Evolutionary conservation across 2,113 vertebrate species (phyloP).

Genomic region (Recurvirostra avosetta): DNA sequence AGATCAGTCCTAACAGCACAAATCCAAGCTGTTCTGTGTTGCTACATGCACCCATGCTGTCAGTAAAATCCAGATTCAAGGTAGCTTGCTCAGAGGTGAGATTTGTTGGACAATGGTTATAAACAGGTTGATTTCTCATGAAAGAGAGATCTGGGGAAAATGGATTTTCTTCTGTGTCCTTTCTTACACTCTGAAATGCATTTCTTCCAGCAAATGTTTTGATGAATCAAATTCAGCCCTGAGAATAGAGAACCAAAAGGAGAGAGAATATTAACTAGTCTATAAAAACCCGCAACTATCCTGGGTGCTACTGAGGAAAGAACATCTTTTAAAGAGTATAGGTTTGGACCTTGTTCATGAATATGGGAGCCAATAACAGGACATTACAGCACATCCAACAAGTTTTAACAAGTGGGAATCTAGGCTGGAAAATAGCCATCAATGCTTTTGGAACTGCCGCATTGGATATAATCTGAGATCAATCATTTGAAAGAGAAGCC

Average conservation of each 20-base stretch:
- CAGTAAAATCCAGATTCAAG: background rate
- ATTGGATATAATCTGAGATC: background rate
- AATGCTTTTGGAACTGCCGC: background rate
- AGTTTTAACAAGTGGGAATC: background rate
- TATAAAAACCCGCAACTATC: background rate
- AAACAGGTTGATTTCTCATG: background rate
- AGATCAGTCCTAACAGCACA: background rate
- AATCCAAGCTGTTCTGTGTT: background rate
- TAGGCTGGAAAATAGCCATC: background rate
- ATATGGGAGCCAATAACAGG: accelerated
- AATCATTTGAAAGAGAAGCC: background rate
- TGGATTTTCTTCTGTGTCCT: accelerated
- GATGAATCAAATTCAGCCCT: background rate
- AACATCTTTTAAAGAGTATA: background rate
- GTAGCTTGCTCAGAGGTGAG: background rate
- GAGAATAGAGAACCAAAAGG: background rate
- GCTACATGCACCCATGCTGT: accelerated
- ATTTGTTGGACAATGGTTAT: background rate
- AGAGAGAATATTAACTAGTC: background rate
- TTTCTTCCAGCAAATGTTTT: background rate
- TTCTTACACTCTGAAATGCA: background rate
- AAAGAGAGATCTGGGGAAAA: background rate
- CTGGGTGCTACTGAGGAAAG: background rate
- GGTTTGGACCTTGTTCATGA: background rate
- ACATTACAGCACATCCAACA: background rate